Evolutionary conservation across 2,113 vertebrate species (phyloP), one percentile per base, ranked within the genome.

Genomic region (Labeo rohita): DNA sequence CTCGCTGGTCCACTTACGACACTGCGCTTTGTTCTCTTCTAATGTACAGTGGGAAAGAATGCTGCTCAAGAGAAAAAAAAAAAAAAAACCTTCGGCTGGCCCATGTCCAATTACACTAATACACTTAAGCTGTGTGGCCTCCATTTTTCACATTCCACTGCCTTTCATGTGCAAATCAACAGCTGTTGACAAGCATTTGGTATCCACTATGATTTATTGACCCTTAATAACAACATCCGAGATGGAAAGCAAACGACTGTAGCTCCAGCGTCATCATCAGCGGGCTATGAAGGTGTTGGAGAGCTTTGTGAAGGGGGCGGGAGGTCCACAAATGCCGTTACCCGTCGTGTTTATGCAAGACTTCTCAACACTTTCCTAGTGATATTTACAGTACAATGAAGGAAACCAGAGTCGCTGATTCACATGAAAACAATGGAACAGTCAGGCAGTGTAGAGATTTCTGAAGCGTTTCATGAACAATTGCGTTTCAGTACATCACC

Each of bases 181-280:
- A 73, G 54, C 50, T 84, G 82, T 74, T 73, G 82, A 84, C 49
- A 84, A 84, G 82, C 82, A 84, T 84, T 84, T 84, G 82, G 36
- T 39, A 84, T 84, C 68, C n/a, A 45, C 85, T 28, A 56, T 73
- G 77, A 63, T 80, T 80, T 84, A 84, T 74, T 59, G 68, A 84
- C 52, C 66, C 68, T 82, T 70, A 84, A 59, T 54, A 73, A 84
- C 45, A 83, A 83, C 82, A 73, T 82, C 80, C 47, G 15, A 82
- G 63, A 84, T 56, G 50, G 28, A 52, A 65, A 80, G 75, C 16
- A 52, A 79, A 34, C 16, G 54, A 76, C 54, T 80, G 39, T 5
- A 80, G 54, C 8, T n/a, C 36, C 15, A 81, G 50, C 49, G 34
- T 73, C 34, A 45, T 59, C 66, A 13, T 54, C 5, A 65, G 43